A percentile compares a stretch with the other conserved stretches of the same genome.
Conservation (phyloP, 2,113 vertebrate species). For the Ptilonorhynchus violaceus region DNA sequence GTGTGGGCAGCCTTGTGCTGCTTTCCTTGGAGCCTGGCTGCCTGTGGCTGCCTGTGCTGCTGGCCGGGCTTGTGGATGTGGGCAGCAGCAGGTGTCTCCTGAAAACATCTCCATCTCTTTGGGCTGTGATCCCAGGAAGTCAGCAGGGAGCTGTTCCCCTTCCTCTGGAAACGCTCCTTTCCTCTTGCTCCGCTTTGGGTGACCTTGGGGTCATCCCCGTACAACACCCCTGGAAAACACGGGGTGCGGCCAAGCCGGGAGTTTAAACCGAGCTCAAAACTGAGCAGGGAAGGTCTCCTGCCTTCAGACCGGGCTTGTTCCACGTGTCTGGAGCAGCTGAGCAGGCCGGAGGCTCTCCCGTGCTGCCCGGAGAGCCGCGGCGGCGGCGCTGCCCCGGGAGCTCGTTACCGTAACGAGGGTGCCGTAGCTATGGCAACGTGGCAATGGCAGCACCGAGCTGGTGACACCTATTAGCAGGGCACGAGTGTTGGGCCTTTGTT, state of each 20-base stretch:
- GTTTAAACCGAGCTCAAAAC: background rate
- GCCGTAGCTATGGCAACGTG: background rate
- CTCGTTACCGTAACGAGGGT: rapidly evolving
- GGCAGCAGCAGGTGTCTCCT: background rate
- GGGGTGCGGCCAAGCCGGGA: background rate
- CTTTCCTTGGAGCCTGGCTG: background rate
- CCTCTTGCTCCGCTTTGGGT: background rate
- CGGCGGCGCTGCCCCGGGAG: background rate
- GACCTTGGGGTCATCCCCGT: background rate
- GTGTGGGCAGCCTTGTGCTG: background rate
- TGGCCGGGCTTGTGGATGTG: background rate
- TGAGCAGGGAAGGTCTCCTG: background rate
- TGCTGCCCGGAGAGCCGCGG: background rate
- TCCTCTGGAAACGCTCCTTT: background rate
- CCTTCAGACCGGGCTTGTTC: background rate
- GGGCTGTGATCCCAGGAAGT: background rate
- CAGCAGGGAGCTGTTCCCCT: background rate
- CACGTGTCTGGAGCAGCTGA: background rate
- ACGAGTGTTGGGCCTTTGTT: background rate
- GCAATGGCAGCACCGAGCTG: background rate
- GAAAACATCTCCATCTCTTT: background rate
- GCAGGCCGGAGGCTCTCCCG: background rate
- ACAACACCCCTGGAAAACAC: background rate
- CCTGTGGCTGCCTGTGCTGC: background rate
- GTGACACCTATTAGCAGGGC: background rate